A percentile compares a stretch with the other conserved stretches of the same genome.
Conservation (phyloP, 2,888 invertebrate species). For the Tetramorium bicarinatum region DNA sequence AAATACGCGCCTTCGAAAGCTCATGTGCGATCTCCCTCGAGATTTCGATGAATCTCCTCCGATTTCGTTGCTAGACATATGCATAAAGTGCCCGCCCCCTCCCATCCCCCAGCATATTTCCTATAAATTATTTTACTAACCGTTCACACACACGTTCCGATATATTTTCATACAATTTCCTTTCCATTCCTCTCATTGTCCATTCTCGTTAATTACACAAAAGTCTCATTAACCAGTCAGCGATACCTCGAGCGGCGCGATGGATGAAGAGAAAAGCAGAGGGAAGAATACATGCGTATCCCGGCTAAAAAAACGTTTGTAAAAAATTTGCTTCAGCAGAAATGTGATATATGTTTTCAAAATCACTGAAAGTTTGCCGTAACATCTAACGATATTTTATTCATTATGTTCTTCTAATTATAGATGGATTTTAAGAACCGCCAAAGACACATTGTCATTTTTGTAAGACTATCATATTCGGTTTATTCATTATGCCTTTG, state of each 20-base stretch:
- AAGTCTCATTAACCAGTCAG: conserved; percentile 52
- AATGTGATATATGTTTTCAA: conserved; percentile 38
- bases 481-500: neutral
- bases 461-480: too few species aligned
- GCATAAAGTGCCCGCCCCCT: neutral
- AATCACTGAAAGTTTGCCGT: neutral
- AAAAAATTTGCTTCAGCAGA: conserved; percentile 21
- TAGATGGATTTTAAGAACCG: neutral
- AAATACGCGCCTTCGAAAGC: neutral
- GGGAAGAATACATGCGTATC: conserved; percentile 10
- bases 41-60: neutral
- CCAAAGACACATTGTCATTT: neutral
- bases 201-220: conserved; percentile 51
- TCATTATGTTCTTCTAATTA: neutral
- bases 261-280: conserved; percentile 21
- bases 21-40: neutral
- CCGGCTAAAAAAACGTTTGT: neutral
- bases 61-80: neutral
- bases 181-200: conserved; percentile 18
- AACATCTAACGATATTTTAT: neutral
- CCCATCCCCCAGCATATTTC: neutral
- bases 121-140: conserved; percentile 9
- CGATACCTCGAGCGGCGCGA: conserved; percentile 27
- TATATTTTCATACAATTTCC: conserved; percentile 42
- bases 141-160: neutral